Conservation (phyloP, 2,113 vertebrate genomes). For the Perca schrenkii region DNA sequence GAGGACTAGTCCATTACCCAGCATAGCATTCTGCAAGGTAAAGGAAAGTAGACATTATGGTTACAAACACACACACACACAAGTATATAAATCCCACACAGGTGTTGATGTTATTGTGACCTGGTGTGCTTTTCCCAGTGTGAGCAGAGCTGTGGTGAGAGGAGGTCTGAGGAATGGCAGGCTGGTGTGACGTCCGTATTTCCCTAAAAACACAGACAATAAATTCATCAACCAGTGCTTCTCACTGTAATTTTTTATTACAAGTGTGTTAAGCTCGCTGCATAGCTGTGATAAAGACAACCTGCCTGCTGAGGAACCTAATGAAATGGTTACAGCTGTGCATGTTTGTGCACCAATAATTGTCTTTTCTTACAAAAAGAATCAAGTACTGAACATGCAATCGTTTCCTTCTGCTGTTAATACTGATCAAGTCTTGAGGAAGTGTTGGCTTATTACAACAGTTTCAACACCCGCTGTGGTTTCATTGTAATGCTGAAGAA, state of each 20-base stretch:
- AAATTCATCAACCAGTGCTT: slow-evolving; percentile 21
- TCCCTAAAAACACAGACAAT: slow-evolving; percentile 75
- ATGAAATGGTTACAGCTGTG: not conserved
- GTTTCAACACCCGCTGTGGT: not conserved
- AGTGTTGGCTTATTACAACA: not conserved
- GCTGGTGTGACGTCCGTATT: slow-evolving; percentile 88
- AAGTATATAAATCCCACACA: not conserved
- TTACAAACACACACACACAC: not conserved
- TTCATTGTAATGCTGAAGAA: not conserved
- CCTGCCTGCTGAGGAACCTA: not conserved
- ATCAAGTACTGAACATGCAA: slow-evolving; percentile 1
- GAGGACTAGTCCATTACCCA: slow-evolving; percentile 89
- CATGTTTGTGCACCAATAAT: not conserved
- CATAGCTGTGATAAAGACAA: not conserved
- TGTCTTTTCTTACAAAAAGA: not conserved
- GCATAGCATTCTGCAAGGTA: slow-evolving; percentile 85
- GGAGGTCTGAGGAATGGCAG: slow-evolving; percentile 90
- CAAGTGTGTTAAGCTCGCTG: not conserved
- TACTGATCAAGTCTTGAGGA: not conserved
- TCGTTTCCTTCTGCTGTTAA: not conserved
- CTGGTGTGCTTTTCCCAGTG: slow-evolving; percentile 94
- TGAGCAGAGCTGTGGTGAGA: slow-evolving; percentile 90
- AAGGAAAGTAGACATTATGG: not conserved
- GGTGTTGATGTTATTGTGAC: slow-evolving; percentile 73
- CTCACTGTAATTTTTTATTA: not conserved